Conservation (phyloP, 2,797 vertebrate species). For the Sphenopsis melanotis region DNA sequence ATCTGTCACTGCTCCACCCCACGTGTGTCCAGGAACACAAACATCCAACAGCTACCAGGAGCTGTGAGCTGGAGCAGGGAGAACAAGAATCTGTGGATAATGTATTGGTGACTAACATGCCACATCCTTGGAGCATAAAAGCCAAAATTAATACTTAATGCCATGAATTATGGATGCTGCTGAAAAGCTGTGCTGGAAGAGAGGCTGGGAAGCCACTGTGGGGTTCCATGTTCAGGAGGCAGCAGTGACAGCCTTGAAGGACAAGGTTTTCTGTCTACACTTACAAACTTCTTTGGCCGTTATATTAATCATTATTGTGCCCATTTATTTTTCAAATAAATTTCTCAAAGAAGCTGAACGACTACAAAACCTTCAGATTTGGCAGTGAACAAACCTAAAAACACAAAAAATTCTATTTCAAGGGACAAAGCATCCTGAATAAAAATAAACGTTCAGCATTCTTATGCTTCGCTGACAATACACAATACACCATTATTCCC, state of each 20-base stretch:
- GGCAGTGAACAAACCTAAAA: background rate
- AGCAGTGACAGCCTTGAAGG: background rate
- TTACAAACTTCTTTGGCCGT: background rate
- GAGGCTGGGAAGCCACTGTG: background rate
- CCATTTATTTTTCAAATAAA: background rate
- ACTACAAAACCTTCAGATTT: background rate
- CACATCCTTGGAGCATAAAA: background rate
- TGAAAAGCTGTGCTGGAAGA: background rate
- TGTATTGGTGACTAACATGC: background rate
- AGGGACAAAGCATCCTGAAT: background rate
- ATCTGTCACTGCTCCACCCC: background rate
- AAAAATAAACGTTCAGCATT: background rate
- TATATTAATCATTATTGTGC: background rate
- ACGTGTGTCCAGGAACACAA: background rate
- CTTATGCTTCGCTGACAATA: background rate
- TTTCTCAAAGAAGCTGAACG: background rate
- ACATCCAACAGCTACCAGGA: background rate
- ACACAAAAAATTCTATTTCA: background rate
- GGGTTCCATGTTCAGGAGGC: background rate
- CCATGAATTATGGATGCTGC: background rate
- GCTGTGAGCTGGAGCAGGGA: background rate
- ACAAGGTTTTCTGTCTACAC: rapidly evolving
- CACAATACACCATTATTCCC: background rate
- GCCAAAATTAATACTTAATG: background rate
- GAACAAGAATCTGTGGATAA: background rate